A percentile compares a stretch with the other conserved stretches of the same genome.
Conservation (phyloP, 2,888 invertebrate species). For the Hesperia comma region DNA sequence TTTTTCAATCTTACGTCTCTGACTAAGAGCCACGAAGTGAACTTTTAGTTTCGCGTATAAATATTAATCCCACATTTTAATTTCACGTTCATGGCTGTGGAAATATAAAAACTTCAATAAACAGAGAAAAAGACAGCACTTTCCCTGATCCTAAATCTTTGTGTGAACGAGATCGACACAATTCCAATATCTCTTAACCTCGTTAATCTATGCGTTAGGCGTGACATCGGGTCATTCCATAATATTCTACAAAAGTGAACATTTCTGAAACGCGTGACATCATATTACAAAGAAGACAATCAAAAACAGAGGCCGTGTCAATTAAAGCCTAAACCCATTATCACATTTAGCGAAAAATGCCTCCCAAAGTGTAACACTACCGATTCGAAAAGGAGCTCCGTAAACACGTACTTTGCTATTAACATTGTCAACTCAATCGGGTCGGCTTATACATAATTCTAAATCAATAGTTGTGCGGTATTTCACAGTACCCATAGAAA, state of each 20-base stretch:
- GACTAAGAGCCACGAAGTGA: no score
- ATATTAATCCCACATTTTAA: no score
- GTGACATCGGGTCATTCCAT: constrained; percentile 6
- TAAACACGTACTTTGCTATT: constrained; percentile 14
- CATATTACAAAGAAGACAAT: constrained; percentile 36
- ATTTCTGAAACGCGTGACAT: constrained; percentile 5
- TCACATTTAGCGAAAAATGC: constrained; percentile 68
- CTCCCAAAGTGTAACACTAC: constrained; percentile 54
- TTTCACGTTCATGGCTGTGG: no score
- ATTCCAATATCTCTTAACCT: constrained; percentile 25
- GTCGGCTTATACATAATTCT: constrained; percentile 51
- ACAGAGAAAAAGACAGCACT: no score
- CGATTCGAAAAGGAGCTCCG: constrained; percentile 49
- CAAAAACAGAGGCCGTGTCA: constrained; percentile 56
- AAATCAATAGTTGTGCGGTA: constrained; percentile 72
- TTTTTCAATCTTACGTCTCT: no score
- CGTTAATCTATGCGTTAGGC: constrained; percentile 41
- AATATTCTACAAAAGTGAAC: constrained; percentile 7
- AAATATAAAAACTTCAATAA: no score
- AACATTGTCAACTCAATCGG: constrained; percentile 48
- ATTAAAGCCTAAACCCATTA: constrained; percentile 79
- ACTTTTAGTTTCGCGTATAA: no score
- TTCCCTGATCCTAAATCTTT: no score
- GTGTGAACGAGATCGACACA: background rate
- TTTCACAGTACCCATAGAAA: constrained; percentile 54